These are phyloP conservation scores for Andrena trimmerana DNA, from an alignment of 2,888 invertebrate genomes.

Conservation along the genomic window DNA sequence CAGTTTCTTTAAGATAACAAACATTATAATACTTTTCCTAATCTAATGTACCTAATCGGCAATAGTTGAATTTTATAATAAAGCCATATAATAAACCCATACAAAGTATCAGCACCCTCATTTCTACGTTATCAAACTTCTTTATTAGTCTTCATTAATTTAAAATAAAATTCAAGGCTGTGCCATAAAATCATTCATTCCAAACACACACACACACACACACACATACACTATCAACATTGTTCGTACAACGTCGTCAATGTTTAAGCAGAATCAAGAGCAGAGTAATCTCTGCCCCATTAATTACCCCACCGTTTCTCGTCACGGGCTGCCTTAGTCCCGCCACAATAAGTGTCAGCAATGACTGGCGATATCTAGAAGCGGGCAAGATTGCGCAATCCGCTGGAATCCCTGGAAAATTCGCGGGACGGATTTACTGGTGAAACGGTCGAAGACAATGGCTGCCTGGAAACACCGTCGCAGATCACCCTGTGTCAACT, in stretches of 20 bases:
- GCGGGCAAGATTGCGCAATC: conserved; percentile 32
- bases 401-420: conserved; percentile 17
- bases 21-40: too few species aligned
- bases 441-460: conserved; percentile 47
- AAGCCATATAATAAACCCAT: too few species aligned
- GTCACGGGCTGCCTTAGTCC: background rate
- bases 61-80: too few species aligned
- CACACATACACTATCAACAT: background rate
- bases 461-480: conserved; percentile 47
- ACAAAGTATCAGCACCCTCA: too few species aligned
- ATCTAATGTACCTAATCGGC: too few species aligned
- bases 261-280: background rate
- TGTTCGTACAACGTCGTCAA: background rate
- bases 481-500: conserved; percentile 64
- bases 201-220: conserved; percentile 2
- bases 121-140: too few species aligned
- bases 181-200: background rate
- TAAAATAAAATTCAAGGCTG: background rate
- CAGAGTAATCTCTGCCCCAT: conserved; percentile 12
- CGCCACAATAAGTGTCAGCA: conserved; percentile 26
- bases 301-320: conserved; percentile 17
- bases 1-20: too few species aligned
- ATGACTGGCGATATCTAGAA: conserved; percentile 36
- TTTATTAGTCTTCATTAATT: too few species aligned
- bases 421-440: conserved; percentile 41